Base-by-base conservation (phyloP, 2,888 invertebrate genomes). In the Cybosia mesomella region DNA sequence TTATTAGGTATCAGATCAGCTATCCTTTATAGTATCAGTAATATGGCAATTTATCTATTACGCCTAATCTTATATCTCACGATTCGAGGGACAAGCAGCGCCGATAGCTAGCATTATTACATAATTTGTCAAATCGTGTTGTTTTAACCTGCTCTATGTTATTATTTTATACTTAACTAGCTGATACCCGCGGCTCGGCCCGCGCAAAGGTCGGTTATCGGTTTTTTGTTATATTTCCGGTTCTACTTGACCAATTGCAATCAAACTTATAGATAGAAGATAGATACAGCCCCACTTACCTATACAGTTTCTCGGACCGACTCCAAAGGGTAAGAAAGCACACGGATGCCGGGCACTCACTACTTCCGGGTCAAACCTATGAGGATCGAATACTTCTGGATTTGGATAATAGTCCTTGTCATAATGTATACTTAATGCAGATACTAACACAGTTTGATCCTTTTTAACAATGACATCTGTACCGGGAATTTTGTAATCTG, bases 361-460 rank as follows among this genome's bases (percentile, higher is more conserved):
- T 36, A 87, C 86, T 64, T 90, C 88, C 0, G 86, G 73, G 24
- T 83, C 80, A 81, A 95, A 95, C 62, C 93, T 84, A 43, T 94
- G 92, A 0, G 95, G 95, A 73, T 93, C 90, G 73, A 94, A 95
- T 67, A 84, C 87, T 53, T 87, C 82, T 8, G 95, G 94, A 43
- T 95, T 83, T 0, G 91, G 87, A 74, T 89, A 95, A 72, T 91
- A 87, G 34, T 87, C 82, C 11, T 88, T 85, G 75, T 94, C 93
- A 53, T 87, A 83, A 71, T 95, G 95, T 49, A 95, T 84, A 7
- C 88, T 90, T 24, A 76, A 66, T n/a, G 83, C 77, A 0, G 92
- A 87, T 10, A 94, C 71, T 0, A 87, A 32, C 9, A 93, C 77
- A 0, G 80, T 81, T 11, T 80, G 78, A 0, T 87, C 91, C 67